Evolutionary conservation across 2,797 vertebrate species (phyloP).

Genomic region (Lepus townsendii): DNA sequence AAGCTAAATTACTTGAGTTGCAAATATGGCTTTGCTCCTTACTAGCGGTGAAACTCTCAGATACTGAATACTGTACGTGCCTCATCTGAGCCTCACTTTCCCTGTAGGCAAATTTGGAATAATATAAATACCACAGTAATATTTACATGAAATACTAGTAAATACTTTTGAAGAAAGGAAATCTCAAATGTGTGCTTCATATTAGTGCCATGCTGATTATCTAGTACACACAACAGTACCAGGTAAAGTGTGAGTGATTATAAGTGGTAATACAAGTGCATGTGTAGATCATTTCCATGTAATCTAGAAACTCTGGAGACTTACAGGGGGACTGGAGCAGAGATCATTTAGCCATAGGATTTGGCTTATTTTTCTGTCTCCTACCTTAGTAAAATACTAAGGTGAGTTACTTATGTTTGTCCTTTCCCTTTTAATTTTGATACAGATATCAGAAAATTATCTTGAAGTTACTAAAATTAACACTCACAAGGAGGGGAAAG

Average conservation of each 20-base stretch:
- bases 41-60: not conserved
- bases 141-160: not conserved
- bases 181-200: not conserved
- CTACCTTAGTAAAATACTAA: not conserved
- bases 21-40: not conserved
- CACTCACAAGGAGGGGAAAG: no score
- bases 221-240: not conserved
- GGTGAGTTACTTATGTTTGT: not conserved
- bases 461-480: not conserved
- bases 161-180: not conserved
- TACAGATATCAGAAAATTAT: not conserved
- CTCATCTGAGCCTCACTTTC: not conserved
- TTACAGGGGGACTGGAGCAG: not conserved
- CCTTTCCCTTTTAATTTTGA: not conserved
- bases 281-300: not conserved
- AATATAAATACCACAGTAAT: not conserved
- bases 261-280: not conserved
- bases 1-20: not conserved
- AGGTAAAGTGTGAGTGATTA: not conserved
- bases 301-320: not conserved
- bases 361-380: not conserved
- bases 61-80: fast-evolving
- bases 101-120: not conserved
- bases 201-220: not conserved
- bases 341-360: not conserved